phyloP scores from a whole-genome alignment of 92 coral and sea anemone species.

The Parazoanthus darwini region DNA sequence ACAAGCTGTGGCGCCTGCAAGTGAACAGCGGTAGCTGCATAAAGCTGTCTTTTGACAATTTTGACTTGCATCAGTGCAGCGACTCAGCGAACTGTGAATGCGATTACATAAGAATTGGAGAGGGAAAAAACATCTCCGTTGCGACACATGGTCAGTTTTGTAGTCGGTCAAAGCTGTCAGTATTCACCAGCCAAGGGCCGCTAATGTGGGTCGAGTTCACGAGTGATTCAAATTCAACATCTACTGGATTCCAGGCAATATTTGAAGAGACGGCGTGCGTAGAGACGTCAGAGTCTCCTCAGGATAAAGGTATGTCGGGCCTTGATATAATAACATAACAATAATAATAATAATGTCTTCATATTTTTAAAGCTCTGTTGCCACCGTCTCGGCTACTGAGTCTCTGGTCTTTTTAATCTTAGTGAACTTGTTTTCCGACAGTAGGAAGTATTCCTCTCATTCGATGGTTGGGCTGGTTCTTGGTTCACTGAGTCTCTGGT shows the following conservation, averaged over 20 bases:
- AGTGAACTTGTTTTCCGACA: no score
- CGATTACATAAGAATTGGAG: constrained; percentile 35
- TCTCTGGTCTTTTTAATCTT: no score
- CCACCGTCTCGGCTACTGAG: no score
- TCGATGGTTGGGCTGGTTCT: no score
- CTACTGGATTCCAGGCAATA: constrained; percentile 31
- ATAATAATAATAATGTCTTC: no score
- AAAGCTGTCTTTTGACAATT: constrained; percentile 6
- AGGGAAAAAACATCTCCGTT: constrained; percentile 22
- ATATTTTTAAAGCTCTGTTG: no score
- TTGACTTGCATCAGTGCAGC: background rate
- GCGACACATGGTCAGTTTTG: constrained; percentile 24
- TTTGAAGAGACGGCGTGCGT: constrained; percentile 14
- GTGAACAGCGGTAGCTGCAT: constrained; percentile 26
- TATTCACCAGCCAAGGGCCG: background rate
- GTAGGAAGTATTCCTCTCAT: no score
- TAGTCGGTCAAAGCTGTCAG: background rate
- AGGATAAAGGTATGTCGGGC: background rate
- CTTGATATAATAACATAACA: no score
- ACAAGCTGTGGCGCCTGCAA: constrained; percentile 33
- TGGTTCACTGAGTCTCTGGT: no score
- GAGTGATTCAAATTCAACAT: constrained; percentile 16
- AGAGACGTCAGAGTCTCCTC: background rate
- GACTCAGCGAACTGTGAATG: constrained; percentile 9
- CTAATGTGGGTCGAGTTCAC: constrained; percentile 28